Evolutionary conservation across 2,888 invertebrate genomes (phyloP).

Genomic region (Pristionchus entomophagus): DNA sequence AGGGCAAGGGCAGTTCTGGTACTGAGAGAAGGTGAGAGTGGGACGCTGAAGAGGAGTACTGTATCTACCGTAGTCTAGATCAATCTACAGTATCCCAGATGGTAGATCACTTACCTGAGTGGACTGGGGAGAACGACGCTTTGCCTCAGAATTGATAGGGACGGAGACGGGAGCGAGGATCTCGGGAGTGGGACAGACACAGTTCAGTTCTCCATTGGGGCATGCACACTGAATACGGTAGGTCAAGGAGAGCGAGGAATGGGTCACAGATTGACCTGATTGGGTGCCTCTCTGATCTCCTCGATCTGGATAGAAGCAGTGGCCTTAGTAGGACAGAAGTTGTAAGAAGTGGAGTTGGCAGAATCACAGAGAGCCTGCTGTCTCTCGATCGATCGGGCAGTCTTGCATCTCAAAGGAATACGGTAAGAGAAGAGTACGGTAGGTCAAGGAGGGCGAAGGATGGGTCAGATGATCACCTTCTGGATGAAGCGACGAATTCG

Average conservation of each 20-base stretch:
- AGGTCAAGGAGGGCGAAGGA: background rate
- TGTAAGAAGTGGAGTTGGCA: conserved; percentile 61
- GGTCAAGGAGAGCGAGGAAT: background rate
- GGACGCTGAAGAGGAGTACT: conserved; percentile 48
- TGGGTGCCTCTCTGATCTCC: conserved; percentile 70
- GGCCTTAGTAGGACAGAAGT: conserved; percentile 69
- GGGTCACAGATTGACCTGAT: conserved; percentile 51
- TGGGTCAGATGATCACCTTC: conserved; percentile 35
- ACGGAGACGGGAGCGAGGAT: conserved; percentile 71
- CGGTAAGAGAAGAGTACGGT: conserved; percentile 20
- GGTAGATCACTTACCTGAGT: conserved; percentile 39
- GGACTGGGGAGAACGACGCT: conserved; percentile 61
- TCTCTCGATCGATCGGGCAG: conserved; percentile 67
- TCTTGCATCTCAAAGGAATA: conserved; percentile 66
- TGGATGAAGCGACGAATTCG: conserved; percentile 71
- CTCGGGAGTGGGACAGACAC: conserved; percentile 72
- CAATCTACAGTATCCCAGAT: background rate
- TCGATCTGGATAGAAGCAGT: conserved; percentile 62
- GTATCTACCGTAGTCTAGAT: background rate
- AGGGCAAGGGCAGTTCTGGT: conserved; percentile 67
- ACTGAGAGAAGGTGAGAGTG: conserved; percentile 61
- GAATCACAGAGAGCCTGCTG: conserved; percentile 73
- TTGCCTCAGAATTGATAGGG: conserved; percentile 57
- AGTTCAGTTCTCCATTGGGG: conserved; percentile 72
- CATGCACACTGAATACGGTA: conserved; percentile 62